Evolutionary conservation across 2,113 vertebrate genomes (phyloP).

Genomic region (Solea senegalensis): DNA sequence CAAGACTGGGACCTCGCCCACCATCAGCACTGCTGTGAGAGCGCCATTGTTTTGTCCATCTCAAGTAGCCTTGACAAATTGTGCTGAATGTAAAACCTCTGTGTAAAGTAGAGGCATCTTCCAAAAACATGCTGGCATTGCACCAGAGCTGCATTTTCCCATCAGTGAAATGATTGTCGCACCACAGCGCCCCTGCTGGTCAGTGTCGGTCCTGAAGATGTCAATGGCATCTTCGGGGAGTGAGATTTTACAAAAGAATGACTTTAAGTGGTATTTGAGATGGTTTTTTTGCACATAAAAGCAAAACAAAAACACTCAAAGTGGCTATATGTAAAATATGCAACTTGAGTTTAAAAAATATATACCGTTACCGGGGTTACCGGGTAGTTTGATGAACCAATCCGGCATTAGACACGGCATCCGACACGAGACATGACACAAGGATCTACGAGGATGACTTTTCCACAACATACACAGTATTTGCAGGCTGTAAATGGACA

Average conservation of each 20-base stretch:
- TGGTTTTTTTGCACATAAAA: too few species aligned
- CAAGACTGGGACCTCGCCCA: constrained; percentile 51
- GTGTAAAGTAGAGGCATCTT: constrained; percentile 52
- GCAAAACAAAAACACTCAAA: too few species aligned
- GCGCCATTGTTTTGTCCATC: constrained; percentile 40
- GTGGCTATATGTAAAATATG: too few species aligned
- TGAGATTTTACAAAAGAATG: neutral
- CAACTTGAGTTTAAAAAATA: too few species aligned
- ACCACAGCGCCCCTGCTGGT: constrained; percentile 17
- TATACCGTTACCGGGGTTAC: too few species aligned
- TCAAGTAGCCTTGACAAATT: constrained; percentile 60
- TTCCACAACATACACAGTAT: too few species aligned
- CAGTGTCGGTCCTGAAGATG: neutral
- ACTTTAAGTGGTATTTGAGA: too few species aligned
- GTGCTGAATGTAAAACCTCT: constrained; percentile 52
- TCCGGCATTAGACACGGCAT: too few species aligned
- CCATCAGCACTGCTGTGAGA: constrained; percentile 33
- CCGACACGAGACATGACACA: too few species aligned
- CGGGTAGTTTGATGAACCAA: too few species aligned
- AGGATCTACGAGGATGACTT: too few species aligned
- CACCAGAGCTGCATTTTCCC: constrained; percentile 55
- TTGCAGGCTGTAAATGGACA: too few species aligned
- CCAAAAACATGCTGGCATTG: constrained; percentile 42
- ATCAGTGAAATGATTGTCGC: constrained; percentile 9
- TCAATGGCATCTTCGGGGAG: neutral